Conservation (phyloP, 2,113 vertebrate species). For the Formicarius rufipectus region DNA sequence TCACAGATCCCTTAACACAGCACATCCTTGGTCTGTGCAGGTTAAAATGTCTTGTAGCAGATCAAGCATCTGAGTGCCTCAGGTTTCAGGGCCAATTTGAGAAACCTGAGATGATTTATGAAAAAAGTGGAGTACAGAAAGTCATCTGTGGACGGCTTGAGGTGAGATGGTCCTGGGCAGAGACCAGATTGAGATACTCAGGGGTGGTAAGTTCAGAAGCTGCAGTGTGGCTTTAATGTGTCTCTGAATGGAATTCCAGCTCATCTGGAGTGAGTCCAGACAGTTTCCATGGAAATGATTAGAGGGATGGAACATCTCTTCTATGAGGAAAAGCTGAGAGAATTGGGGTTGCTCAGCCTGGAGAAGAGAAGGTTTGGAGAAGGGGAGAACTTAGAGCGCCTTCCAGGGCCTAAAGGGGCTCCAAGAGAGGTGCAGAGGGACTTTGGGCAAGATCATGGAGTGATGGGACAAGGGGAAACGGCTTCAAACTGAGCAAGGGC, state of each 20-base stretch:
- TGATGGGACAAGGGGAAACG: not conserved
- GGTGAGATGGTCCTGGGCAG: not conserved
- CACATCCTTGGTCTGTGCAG: no score
- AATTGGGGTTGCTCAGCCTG: not conserved
- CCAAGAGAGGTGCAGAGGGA: not conserved
- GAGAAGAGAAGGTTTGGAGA: not conserved
- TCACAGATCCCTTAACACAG: not conserved
- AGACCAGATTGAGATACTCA: not conserved
- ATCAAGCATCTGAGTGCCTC: not conserved
- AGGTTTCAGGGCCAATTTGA: accelerated
- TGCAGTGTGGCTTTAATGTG: not conserved
- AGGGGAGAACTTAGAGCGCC: not conserved
- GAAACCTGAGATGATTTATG: not conserved
- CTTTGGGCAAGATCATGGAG: not conserved
- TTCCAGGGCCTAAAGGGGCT: not conserved
- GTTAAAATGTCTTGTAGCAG: not conserved
- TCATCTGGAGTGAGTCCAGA: not conserved
- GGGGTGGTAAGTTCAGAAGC: not conserved
- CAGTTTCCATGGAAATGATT: not conserved
- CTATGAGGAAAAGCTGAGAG: not conserved
- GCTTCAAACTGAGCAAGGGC: not conserved
- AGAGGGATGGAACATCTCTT: not conserved
- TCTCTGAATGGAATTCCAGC: not conserved
- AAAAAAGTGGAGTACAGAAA: not conserved
- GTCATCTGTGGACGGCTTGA: not conserved